A percentile compares a stretch with the other conserved stretches of the same genome.
phyloP scores from a whole-genome alignment of 2,113 vertebrate genomes.

The Calyptomena viridis region DNA sequence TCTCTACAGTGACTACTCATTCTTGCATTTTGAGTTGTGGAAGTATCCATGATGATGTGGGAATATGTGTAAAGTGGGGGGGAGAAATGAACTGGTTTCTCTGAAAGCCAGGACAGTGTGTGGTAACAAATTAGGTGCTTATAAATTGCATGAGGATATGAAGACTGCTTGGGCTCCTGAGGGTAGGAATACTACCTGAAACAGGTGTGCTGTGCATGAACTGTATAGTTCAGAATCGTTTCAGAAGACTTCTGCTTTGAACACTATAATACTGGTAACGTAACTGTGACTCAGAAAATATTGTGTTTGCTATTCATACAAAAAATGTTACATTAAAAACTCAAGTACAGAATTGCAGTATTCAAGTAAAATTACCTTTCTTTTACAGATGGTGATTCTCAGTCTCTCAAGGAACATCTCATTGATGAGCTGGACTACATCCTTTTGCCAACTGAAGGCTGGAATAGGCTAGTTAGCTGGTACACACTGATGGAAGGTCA shows the following conservation, averaged over 20 bases:
- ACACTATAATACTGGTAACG: rapidly evolving
- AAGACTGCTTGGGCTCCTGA: neutral
- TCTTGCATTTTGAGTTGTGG: neutral
- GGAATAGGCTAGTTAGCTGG: conserved; percentile 98
- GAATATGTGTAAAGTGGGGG: neutral
- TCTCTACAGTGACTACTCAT: neutral
- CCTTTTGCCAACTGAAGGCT: conserved; percentile 94
- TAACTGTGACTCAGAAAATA: neutral
- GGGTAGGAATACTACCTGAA: neutral
- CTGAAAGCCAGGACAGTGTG: neutral
- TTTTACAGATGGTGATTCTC: conserved; percentile 88
- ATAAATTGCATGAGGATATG: neutral
- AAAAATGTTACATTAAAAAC: neutral
- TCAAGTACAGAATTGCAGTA: neutral
- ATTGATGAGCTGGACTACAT: conserved; percentile 99
- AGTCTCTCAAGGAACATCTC: conserved; percentile 96
- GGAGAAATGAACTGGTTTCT: neutral
- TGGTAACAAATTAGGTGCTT: neutral
- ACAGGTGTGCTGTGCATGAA: neutral
- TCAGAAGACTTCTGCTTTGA: neutral
- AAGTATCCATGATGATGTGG: neutral
- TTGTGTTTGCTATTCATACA: neutral
- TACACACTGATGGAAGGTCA: conserved; percentile 90
- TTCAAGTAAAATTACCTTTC: conserved; percentile 11
- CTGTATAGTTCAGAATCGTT: neutral